Evolutionary conservation across 2,113 vertebrate genomes (phyloP).

Genomic region (Microcebus murinus): DNA sequence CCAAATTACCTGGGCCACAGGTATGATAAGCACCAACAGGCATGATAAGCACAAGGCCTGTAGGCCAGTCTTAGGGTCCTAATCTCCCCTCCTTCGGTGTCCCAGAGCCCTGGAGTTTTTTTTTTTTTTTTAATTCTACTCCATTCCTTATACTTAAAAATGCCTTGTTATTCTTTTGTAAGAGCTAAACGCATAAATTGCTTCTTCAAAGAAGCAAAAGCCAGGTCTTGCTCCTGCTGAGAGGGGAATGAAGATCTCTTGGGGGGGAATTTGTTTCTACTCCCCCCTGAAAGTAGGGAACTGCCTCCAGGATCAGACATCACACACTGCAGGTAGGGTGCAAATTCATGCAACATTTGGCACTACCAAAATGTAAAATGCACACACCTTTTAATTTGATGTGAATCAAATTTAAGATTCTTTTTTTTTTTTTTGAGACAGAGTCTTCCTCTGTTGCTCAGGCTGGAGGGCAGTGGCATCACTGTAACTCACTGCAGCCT

Average conservation of each 20-base stretch:
- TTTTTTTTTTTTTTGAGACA: too few species aligned
- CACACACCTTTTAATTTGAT: neutral
- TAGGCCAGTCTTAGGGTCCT: too few species aligned
- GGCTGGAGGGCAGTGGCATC: too few species aligned
- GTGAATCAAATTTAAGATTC: neutral
- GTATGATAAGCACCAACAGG: too few species aligned
- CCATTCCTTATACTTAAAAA: neutral
- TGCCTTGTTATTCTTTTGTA: neutral
- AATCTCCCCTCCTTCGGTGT: neutral
- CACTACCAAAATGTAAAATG: neutral
- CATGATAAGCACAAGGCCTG: neutral
- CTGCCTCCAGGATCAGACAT: neutral
- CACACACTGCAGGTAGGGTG: too few species aligned
- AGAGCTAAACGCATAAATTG: neutral
- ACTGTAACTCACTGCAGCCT: too few species aligned
- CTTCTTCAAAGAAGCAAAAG: neutral
- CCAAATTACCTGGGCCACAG: neutral
- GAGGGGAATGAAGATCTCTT: neutral
- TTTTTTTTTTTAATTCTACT: neutral
- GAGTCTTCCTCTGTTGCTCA: too few species aligned
- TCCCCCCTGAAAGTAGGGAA: neutral
- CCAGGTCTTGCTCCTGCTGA: neutral
- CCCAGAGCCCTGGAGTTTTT: neutral
- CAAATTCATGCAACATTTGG: fast-evolving
- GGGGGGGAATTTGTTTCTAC: neutral